Evolutionary conservation across 2,888 invertebrate genomes (phyloP).

Genomic region (Nemoura dubitans): DNA sequence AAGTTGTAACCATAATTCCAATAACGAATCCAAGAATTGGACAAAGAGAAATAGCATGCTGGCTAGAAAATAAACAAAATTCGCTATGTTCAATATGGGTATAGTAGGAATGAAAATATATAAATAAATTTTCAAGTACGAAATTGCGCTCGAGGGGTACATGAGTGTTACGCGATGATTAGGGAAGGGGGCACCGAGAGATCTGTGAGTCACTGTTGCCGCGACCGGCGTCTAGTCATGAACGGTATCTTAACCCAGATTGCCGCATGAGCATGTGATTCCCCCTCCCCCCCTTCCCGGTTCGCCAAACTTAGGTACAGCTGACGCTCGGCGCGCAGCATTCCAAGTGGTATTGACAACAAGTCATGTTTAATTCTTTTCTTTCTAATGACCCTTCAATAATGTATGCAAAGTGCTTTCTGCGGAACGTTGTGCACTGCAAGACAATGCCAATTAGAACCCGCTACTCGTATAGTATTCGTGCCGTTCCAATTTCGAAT

Average conservation of each 20-base stretch:
- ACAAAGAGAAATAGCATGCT: too few species aligned
- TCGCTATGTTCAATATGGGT: too few species aligned
- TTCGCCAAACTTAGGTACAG: neutral
- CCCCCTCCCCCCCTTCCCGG: neutral
- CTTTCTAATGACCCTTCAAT: neutral
- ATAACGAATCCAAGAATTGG: too few species aligned
- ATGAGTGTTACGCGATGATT: too few species aligned
- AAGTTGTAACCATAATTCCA: too few species aligned
- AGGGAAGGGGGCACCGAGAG: neutral
- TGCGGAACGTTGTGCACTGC: neutral
- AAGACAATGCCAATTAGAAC: neutral
- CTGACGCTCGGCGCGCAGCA: neutral
- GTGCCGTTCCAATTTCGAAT: too few species aligned
- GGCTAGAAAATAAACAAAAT: too few species aligned
- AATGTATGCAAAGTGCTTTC: neutral
- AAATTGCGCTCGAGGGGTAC: too few species aligned
- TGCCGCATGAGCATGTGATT: neutral
- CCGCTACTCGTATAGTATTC: too few species aligned
- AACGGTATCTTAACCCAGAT: conserved; percentile 5
- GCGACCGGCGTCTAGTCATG: neutral
- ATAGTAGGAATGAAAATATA: too few species aligned
- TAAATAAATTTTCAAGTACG: too few species aligned
- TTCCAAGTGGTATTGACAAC: neutral
- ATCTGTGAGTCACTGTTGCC: neutral
- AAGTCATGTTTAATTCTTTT: neutral